Percentiles rank a stretch among this genome's conserved stretches.
These are phyloP conservation scores for Gephyroberyx darwinii DNA, from an alignment of 2,797 vertebrate species.

Conservation along the genomic window DNA sequence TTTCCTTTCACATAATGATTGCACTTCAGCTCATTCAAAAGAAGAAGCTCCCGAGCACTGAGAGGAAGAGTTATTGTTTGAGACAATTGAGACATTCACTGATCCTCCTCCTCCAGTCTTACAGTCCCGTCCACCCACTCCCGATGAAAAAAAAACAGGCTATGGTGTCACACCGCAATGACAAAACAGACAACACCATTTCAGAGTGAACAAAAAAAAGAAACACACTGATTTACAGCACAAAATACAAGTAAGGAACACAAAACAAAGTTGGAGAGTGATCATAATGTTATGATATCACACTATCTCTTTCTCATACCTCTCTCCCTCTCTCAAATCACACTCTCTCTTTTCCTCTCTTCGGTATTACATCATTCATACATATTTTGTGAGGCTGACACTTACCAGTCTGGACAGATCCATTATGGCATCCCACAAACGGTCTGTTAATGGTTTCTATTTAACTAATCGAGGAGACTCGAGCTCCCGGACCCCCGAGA, in stretches of 20 bases:
- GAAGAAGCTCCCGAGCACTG: not conserved
- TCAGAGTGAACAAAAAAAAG: slow-evolving; percentile 37
- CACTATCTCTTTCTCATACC: not conserved
- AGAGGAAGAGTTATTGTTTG: slow-evolving; percentile 41
- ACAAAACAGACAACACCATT: slow-evolving; percentile 34
- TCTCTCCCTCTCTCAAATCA: not conserved
- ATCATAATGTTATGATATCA: not conserved
- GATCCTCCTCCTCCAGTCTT: slow-evolving; percentile 22
- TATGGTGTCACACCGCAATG: slow-evolving; percentile 29
- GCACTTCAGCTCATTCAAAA: slow-evolving; percentile 32
- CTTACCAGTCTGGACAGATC: slow-evolving; percentile 1
- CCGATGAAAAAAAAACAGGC: slow-evolving; percentile 28
- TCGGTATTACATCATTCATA: not conserved
- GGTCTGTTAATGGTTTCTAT: slow-evolving; percentile 27
- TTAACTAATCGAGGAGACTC: slow-evolving; percentile 30
- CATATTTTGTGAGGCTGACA: not conserved
- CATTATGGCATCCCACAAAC: slow-evolving; percentile 3
- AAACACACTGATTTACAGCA: slow-evolving; percentile 46
- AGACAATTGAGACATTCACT: slow-evolving; percentile 41
- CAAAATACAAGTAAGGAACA: not conserved
- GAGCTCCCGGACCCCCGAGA: slow-evolving; percentile 18
- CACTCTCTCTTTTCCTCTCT: not conserved
- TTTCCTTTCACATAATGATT: slow-evolving; percentile 13
- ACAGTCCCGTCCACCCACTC: slow-evolving; percentile 16
- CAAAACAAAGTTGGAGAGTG: not conserved